Conservation (phyloP, 2,888 invertebrate genomes). For the Cephus rjabovi region DNA sequence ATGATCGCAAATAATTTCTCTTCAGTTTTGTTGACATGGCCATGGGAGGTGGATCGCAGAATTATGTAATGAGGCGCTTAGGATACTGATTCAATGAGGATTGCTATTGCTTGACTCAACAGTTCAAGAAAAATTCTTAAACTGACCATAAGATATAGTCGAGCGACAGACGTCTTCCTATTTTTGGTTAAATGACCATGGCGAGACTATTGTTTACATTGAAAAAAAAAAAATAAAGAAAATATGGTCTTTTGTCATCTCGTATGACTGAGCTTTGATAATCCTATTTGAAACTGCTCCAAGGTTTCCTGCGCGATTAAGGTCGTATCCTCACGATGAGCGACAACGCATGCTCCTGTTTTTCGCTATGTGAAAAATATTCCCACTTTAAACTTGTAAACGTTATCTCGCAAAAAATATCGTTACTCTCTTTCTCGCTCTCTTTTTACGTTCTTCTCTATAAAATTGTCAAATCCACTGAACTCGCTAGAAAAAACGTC, state of each 20-base stretch:
- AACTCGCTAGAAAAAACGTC: slow-evolving; percentile 30
- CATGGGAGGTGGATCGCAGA: neutral
- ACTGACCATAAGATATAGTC: neutral
- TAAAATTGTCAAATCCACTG: slow-evolving; percentile 53
- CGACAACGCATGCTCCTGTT: slow-evolving; percentile 19
- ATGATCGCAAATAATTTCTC: neutral
- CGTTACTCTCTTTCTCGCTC: slow-evolving; percentile 27
- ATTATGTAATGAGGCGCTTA: neutral
- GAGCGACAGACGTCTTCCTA: neutral
- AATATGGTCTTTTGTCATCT: neutral
- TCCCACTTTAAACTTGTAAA: slow-evolving; percentile 48
- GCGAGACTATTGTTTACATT: neutral
- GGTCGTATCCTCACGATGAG: slow-evolving; percentile 13
- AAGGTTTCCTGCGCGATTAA: slow-evolving; percentile 43
- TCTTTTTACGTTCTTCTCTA: slow-evolving; percentile 46
- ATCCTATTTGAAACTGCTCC: slow-evolving; percentile 53
- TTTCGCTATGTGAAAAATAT: slow-evolving; percentile 54
- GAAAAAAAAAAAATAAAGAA: neutral
- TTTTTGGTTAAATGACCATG: neutral
- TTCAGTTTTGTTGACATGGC: neutral
- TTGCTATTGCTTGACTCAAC: neutral
- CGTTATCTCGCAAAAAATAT: slow-evolving; percentile 62
- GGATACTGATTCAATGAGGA: neutral
- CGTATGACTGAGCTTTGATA: slow-evolving; percentile 6
- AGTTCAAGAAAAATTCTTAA: neutral